Conservation (phyloP, 2,113 vertebrate species). For the Silurus glanis region DNA sequence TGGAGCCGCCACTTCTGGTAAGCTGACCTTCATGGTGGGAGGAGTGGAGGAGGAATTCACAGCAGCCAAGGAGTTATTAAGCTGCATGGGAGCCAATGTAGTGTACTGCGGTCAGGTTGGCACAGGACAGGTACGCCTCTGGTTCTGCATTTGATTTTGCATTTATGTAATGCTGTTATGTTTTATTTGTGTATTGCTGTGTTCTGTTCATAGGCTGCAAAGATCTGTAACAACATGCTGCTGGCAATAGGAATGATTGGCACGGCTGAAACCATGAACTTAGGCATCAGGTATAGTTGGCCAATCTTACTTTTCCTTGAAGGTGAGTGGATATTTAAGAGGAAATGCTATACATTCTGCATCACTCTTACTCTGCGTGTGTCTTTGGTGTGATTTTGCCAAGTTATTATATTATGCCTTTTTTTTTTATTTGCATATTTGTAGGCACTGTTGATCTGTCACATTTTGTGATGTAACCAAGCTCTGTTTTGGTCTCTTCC, state of each 20-base stretch:
- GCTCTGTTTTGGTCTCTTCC: constrained; percentile 63
- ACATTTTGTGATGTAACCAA: not conserved
- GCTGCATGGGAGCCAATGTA: constrained; percentile 94
- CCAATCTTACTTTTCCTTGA: not conserved
- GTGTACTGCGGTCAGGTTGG: constrained; percentile 93
- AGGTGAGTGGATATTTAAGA: not conserved
- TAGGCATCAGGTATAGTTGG: constrained; percentile 89
- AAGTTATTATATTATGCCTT: not conserved
- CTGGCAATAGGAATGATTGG: constrained; percentile 97
- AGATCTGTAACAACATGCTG: constrained; percentile 99
- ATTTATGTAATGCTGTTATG: not conserved
- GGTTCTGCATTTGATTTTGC: not conserved
- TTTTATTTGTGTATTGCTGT: not conserved
- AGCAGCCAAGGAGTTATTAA: constrained; percentile 89
- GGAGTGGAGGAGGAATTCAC: constrained; percentile 93
- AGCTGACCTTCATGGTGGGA: constrained; percentile 98
- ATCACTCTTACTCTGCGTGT: not conserved
- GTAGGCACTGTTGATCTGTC: not conserved
- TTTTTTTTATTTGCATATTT: not conserved
- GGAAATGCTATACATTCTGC: not conserved
- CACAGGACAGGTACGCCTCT: constrained; percentile 86
- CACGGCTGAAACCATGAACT: constrained; percentile 95
- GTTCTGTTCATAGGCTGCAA: constrained; percentile 83
- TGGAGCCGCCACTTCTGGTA: constrained; percentile 90
- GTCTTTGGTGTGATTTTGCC: not conserved